These are phyloP conservation scores for Oxytorus armatus DNA, from an alignment of 2,888 invertebrate genomes.

Conservation along the genomic window DNA sequence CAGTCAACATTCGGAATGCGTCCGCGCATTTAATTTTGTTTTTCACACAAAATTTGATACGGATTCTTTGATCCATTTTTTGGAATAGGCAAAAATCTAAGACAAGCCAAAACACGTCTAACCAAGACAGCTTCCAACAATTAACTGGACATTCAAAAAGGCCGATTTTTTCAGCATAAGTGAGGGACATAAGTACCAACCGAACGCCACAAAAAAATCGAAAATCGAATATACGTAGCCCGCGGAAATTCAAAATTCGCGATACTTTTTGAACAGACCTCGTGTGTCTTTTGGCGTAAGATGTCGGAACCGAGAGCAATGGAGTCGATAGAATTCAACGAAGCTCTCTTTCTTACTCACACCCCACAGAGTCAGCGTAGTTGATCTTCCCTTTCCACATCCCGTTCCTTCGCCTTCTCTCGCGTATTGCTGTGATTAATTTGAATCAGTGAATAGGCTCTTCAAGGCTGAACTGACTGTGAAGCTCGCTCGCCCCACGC, in stretches of 20 bases:
- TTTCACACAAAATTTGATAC: too few species aligned
- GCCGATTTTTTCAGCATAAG: too few species aligned
- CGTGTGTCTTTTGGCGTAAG: background rate
- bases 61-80: too few species aligned
- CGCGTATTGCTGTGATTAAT: conserved; percentile 83
- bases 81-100: too few species aligned
- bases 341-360: conserved; percentile 63
- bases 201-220: too few species aligned
- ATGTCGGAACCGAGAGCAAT: conserved; percentile 1
- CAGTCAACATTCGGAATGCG: too few species aligned
- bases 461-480: conserved; percentile 81
- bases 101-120: too few species aligned
- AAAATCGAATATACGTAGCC: too few species aligned
- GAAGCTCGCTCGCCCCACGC: conserved; percentile 69
- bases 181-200: too few species aligned
- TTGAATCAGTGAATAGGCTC: conserved; percentile 83
- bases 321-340: conserved; percentile 5
- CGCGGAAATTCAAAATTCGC: background rate
- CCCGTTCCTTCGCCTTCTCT: conserved; percentile 65
- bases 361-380: conserved; percentile 68
- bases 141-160: too few species aligned
- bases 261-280: background rate
- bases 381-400: conserved; percentile 68
- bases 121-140: too few species aligned
- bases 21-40: too few species aligned